phyloP scores from a whole-genome alignment of 2,797 vertebrate species.

The Phoxinus dragarum region DNA sequence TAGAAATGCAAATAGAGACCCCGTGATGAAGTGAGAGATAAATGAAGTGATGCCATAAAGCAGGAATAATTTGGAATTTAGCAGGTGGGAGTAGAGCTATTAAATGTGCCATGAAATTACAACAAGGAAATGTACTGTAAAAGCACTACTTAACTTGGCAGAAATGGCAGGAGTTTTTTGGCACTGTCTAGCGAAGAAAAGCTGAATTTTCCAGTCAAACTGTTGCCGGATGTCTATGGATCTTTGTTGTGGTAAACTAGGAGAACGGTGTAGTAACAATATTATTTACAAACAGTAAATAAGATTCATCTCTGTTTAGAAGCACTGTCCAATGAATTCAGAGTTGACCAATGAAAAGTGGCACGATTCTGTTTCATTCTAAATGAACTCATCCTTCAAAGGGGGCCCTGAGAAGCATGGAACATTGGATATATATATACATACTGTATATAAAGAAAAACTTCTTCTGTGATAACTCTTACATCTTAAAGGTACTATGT shows the following conservation, averaged over 20 bases:
- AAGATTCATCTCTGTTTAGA: background rate
- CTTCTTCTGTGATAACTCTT: no score
- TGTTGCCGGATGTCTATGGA: background rate
- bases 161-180: background rate
- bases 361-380: background rate
- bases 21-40: slow-evolving; percentile 13
- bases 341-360: background rate
- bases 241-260: background rate
- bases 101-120: slow-evolving; percentile 10
- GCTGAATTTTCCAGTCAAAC: background rate
- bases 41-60: slow-evolving; percentile 15
- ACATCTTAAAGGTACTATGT: no score
- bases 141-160: slow-evolving; percentile 10
- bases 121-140: slow-evolving; percentile 13
- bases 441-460: no score
- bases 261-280: background rate
- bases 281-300: background rate
- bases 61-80: background rate
- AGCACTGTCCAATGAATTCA: background rate
- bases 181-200: background rate
- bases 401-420: no score
- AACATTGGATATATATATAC: background rate
- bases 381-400: background rate
- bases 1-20: slow-evolving; percentile 12
- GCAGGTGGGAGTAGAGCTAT: slow-evolving; percentile 1